These are phyloP conservation scores for Hafferia zeledoni DNA, from an alignment of 2,797 vertebrate species.

Conservation along the genomic window DNA sequence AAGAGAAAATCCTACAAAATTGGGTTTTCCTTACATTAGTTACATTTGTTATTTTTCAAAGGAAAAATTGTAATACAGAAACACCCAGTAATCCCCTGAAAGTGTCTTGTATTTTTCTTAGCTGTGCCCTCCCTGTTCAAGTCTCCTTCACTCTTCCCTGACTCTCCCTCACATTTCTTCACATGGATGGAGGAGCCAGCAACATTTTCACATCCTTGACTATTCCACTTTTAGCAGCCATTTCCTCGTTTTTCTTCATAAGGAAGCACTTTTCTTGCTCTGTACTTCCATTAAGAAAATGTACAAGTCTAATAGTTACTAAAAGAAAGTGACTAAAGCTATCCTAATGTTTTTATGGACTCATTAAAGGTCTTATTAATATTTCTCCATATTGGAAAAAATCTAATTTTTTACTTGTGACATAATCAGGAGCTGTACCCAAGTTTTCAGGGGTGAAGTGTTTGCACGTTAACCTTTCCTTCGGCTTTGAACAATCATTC, in stretches of 20 bases:
- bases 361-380: constrained; percentile 56
- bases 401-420: constrained; percentile 54
- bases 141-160: background rate
- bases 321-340: constrained; percentile 52
- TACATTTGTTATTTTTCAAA: background rate
- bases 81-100: background rate
- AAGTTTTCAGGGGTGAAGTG: constrained; percentile 37
- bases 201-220: constrained; percentile 1
- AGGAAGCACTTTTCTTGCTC: constrained; percentile 46
- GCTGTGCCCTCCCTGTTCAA: background rate
- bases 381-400: constrained; percentile 51
- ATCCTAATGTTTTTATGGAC: constrained; percentile 60
- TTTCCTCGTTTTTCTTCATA: constrained; percentile 46
- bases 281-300: constrained; percentile 64
- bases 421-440: background rate
- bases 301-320: constrained; percentile 54
- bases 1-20: background rate
- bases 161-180: background rate
- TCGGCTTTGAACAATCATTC: constrained; percentile 16
- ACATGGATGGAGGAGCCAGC: background rate
- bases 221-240: constrained; percentile 29
- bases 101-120: background rate
- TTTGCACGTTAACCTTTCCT: constrained; percentile 22
- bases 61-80: background rate
- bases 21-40: background rate